Conservation (phyloP, 2,113 vertebrate genomes). For the Perccottus glenii region DNA sequence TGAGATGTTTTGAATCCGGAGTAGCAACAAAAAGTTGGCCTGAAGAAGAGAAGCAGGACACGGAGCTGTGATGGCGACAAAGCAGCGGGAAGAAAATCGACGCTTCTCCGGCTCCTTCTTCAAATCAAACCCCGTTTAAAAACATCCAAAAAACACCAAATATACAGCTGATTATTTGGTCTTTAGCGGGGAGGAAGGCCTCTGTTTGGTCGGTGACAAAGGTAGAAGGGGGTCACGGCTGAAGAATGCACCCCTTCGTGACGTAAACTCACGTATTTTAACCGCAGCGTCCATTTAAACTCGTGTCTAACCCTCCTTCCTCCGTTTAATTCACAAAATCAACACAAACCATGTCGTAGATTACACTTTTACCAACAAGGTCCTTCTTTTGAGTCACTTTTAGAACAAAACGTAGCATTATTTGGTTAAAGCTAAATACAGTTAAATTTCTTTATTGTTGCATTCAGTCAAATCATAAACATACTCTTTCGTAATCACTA, state of each 20-base stretch:
- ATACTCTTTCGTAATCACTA: no score
- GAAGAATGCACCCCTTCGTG: not conserved
- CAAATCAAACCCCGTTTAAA: not conserved
- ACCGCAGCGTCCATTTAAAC: constrained; percentile 3
- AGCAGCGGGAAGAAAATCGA: not conserved
- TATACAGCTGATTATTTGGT: not conserved
- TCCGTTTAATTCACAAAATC: not conserved
- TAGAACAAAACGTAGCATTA: no score
- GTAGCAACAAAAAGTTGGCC: not conserved
- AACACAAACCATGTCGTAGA: not conserved
- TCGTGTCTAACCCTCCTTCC: not conserved
- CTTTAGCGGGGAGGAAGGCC: not conserved
- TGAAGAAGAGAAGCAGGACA: not conserved
- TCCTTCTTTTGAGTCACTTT: no score
- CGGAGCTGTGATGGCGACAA: constrained; percentile 6
- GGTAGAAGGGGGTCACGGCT: not conserved
- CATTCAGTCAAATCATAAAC: no score
- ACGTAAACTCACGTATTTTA: not conserved
- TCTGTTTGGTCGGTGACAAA: not conserved
- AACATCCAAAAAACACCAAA: not conserved
- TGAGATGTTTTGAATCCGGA: not conserved
- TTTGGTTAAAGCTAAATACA: no score
- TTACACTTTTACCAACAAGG: no score
- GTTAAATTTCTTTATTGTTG: no score
- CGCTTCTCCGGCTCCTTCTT: not conserved